Evolutionary conservation across 2,888 invertebrate species (phyloP), one percentile per base, ranked within the genome.

Genomic region (Melieria omissa): DNA sequence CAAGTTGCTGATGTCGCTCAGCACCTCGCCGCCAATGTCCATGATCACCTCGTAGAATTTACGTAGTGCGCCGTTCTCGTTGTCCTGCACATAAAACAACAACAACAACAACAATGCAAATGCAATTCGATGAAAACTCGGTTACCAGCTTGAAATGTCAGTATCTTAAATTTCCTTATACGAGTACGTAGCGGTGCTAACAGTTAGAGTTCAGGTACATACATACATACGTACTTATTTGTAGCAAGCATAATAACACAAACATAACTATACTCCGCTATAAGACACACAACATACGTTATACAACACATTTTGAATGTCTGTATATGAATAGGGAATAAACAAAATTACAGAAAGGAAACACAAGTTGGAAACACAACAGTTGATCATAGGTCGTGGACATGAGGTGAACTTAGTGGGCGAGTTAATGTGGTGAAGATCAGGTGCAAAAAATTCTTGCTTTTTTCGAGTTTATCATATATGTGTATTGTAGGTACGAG

Each of bases 31-130:
- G 6, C 93, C 95, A 72, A 91, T 89, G 81, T 94, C 93, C 87
- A 92, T 90, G 75, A 96, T 93, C 68, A 93, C 92, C 84, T 93
- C 92, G 85, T 93, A 93, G 87, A 96, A 95, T 85, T 93, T 93
- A 87, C 91, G 93, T 73, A 96, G 88, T 61, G 95, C 93, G 41
- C 93, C 92, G 78, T 92, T 91, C 82, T 92, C 91, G 83, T 92
- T 91, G 77, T 92, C 91, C 92, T 93, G 83, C 44, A 52, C n/a
- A 44, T 10, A 12, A 61, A 42, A 52, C 10, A 64, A 52, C 12
- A 52, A 41, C 5, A 41, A 42, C 58, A 42, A 58, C 41, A 9
- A 12, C 29, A 64, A n/a, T 54, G 8, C 54, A 9, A 65, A 54
- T 65, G 1, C 3, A 12, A 54, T 52, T 29, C 41, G 29, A 54